Conservation (phyloP, 2,888 invertebrate genomes). For the Physocephala rufipes region DNA sequence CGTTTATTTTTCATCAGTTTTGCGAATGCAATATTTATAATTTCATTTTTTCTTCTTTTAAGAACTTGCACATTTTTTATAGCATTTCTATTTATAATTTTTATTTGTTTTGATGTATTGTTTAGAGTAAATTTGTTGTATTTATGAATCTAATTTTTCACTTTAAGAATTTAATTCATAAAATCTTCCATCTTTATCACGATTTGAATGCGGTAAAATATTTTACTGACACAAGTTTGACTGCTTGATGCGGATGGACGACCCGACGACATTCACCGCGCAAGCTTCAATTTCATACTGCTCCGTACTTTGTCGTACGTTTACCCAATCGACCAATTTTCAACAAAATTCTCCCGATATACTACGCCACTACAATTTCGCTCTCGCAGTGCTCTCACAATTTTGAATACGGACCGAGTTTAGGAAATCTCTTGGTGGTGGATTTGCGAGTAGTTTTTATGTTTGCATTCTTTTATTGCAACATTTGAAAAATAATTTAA, state of each 20-base stretch:
- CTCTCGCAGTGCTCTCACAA: not conserved
- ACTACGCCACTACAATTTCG: not conserved
- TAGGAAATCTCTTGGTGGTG: no score
- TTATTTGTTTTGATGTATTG: constrained; percentile 19
- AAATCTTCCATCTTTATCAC: not conserved
- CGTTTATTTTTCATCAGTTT: constrained; percentile 47
- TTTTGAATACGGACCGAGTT: no score
- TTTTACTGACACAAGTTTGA: constrained; percentile 29
- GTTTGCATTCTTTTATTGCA: no score
- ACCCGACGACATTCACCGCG: constrained; percentile 61
- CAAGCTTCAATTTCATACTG: constrained; percentile 62
- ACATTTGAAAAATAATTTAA: no score
- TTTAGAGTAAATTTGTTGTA: constrained; percentile 26
- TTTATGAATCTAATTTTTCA: constrained; percentile 22
- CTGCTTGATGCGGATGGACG: constrained; percentile 47
- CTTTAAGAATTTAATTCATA: constrained; percentile 39
- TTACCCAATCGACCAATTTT: not conserved
- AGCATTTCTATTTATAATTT: not conserved
- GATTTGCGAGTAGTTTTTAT: no score
- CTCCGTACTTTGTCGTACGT: constrained; percentile 44
- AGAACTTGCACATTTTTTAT: not conserved
- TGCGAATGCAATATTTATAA: constrained; percentile 18
- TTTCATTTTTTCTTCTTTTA: not conserved
- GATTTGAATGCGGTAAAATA: not conserved
- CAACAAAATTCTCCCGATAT: not conserved